phyloP scores from a whole-genome alignment of 2,113 vertebrate genomes.

The Psophia crepitans region DNA sequence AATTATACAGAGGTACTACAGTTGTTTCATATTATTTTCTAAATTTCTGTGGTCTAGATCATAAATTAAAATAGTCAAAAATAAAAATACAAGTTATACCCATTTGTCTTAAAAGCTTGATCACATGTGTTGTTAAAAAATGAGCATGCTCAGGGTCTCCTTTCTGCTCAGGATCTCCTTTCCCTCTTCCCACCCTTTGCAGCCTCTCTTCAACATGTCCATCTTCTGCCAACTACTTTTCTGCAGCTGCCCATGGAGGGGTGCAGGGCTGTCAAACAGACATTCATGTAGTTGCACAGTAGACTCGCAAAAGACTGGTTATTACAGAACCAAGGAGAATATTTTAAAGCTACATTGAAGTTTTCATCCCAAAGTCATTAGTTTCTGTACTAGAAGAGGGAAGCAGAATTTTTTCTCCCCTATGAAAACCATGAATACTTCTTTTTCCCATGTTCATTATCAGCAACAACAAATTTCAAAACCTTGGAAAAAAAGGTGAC shows the following conservation, averaged over 20 bases:
- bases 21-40: neutral
- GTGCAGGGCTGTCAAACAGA: neutral
- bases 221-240: neutral
- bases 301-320: neutral
- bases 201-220: neutral
- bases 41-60: neutral
- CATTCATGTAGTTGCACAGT: neutral
- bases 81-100: neutral
- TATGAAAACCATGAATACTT: neutral
- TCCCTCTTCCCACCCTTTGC: neutral
- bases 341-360: neutral
- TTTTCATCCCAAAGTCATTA: neutral
- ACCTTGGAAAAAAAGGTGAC: neutral
- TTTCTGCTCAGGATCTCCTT: neutral
- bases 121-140: neutral
- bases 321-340: neutral
- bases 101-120: neutral
- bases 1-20: neutral
- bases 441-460: neutral
- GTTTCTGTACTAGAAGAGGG: neutral
- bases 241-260: neutral
- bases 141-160: neutral
- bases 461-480: neutral
- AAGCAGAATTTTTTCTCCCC: neutral
- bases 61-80: neutral